Base-by-base conservation (phyloP, 37 sponge, comb jelly and placozoan species). In the Theonella swinhoei region DNA sequence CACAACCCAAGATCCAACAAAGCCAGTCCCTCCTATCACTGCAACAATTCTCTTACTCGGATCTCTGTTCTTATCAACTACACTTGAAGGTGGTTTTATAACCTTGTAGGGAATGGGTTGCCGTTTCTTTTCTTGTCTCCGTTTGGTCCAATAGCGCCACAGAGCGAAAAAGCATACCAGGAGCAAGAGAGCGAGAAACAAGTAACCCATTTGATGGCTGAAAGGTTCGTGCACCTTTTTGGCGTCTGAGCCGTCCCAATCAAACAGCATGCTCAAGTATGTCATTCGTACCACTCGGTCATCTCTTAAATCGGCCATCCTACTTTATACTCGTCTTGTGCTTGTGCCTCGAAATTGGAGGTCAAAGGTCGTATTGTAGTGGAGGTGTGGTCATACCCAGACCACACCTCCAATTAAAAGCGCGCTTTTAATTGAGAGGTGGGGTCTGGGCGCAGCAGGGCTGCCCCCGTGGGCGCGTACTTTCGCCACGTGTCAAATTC, bases 11-110 rank as follows among this genome's bases (percentile, higher is more conserved):
- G 74, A 78, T 24, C 93, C 93, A 38, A 93, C 58, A 39, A 93
- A 88, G 7, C 93, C 93, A 58, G 84, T 93, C 0, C 88, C 88
- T 9, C 88, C 92, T 0, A 92, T 42, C 19, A 93, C 89, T 34
- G 93, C 93, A 43, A 85, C 85, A 25, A 87, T 68, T 22, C 93
- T 65, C 29, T 90, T 90, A 68, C 22, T 33, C 26, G 42, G 23
- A 2, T n/a, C 60, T 0, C 26, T 35, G 30, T 62, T 63, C 25
- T 33, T 42, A 4, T n/a, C 40, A 4, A 25, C 72, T 5, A 71
- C 0, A 14, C 54, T 59, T 2, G 84, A 79, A 29, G 89, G 89
- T 0, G 89, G 75, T 73, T 83, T 89, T 2, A 89, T 41, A 0
- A 89, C 85, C 30, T 65, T 71, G 72, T 89, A 89, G 5, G 89